phyloP scores from a whole-genome alignment of 2,888 invertebrate species.

The Mesodorylaimus sp. region DNA sequence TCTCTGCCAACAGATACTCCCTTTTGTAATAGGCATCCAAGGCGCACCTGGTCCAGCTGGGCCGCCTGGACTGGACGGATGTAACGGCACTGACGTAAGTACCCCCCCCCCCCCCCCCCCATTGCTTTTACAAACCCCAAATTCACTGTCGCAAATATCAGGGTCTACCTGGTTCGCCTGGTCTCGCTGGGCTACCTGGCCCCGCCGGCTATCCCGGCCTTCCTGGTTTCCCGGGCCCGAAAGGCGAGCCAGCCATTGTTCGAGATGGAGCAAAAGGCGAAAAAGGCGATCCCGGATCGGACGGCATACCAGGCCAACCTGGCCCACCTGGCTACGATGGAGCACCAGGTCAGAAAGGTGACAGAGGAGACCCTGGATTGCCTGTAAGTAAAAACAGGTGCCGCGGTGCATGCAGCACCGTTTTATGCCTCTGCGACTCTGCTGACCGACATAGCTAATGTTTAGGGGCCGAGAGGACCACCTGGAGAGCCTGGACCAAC shows the following conservation, averaged over 20 bases:
- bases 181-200: constrained; percentile 57
- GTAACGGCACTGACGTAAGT: constrained; percentile 84
- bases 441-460: neutral
- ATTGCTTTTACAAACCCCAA: too few relatives aligned
- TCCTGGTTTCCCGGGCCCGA: constrained; percentile 27
- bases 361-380: constrained; percentile 25
- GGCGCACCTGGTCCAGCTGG: constrained; percentile 30
- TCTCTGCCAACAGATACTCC: too few relatives aligned
- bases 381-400: constrained; percentile 11
- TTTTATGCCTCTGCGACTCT: neutral
- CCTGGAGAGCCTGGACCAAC: constrained; percentile 13
- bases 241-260: constrained; percentile 31
- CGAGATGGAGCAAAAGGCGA: constrained; percentile 44
- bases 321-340: constrained; percentile 29
- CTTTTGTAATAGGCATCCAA: too few relatives aligned
- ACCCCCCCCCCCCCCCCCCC: too few relatives aligned
- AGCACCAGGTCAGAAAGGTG: constrained; percentile 18
- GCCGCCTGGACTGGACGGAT: constrained; percentile 69
- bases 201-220: constrained; percentile 45
- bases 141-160: too few relatives aligned
- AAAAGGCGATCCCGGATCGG: constrained; percentile 48
- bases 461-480: constrained; percentile 26
- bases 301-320: constrained; percentile 36
- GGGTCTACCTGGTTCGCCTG: constrained; percentile 54
- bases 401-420: neutral